Conservation (phyloP, 2,888 invertebrate genomes). For the Frankliniella fusca region DNA sequence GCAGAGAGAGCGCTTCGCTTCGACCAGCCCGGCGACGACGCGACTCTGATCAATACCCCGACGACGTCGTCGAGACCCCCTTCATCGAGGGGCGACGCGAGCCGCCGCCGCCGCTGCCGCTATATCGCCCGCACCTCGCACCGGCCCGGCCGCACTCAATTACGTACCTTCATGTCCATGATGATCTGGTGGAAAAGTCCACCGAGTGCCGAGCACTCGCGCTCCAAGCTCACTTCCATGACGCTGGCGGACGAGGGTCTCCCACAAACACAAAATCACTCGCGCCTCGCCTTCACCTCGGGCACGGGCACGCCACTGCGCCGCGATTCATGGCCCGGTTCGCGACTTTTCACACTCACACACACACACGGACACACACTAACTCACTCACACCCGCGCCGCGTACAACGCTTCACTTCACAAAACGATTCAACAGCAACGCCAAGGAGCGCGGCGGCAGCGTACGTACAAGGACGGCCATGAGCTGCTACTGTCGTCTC, state of each 20-base stretch:
- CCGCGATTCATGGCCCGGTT: neutral
- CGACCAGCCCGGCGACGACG: too few relatives aligned
- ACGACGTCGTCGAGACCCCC: neutral
- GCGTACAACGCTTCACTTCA: neutral
- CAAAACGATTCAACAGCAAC: neutral
- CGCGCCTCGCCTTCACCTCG: neutral
- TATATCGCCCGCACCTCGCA: too few relatives aligned
- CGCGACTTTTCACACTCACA: neutral
- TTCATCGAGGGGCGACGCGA: neutral
- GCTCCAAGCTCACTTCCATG: constrained; percentile 71
- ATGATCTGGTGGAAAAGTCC: constrained; percentile 93
- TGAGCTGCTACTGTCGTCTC: neutral
- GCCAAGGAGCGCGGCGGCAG: neutral
- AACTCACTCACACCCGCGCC: neutral
- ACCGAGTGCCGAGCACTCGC: constrained; percentile 86
- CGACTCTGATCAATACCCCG: neutral
- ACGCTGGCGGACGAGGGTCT: constrained; percentile 41
- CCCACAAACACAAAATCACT: neutral
- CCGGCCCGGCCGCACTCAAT: too few relatives aligned
- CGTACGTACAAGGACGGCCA: neutral
- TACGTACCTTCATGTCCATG: constrained; percentile 91
- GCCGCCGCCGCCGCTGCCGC: neutral
- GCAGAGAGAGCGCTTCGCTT: neutral
- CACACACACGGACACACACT: neutral
- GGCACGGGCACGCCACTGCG: neutral